phyloP scores from a whole-genome alignment of 2,888 invertebrate species.

The Exocentrus adspersus region DNA sequence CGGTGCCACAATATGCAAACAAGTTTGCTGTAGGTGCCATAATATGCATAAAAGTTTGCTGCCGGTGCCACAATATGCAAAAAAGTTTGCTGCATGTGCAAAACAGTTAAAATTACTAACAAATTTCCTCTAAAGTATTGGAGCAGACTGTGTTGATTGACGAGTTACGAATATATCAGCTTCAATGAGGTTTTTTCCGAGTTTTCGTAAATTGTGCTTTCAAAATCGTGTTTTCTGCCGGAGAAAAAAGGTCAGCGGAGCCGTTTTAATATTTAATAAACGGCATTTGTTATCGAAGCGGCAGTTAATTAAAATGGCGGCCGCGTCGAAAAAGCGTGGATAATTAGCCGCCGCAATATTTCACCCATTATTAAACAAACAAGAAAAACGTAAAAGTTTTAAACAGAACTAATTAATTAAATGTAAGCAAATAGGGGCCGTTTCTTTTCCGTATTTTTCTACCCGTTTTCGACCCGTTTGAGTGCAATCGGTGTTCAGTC shows the following conservation, averaged over 20 bases:
- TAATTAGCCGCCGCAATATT: neutral
- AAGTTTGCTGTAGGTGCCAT: too few species aligned
- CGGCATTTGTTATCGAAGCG: neutral
- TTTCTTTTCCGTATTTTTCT: neutral
- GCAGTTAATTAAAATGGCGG: neutral
- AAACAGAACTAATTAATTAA: constrained; percentile 1
- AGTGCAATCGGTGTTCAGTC: neutral
- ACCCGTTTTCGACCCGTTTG: neutral
- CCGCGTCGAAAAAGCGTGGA: neutral
- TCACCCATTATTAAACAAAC: neutral
- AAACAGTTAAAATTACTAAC: too few species aligned
- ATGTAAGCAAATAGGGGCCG: neutral
- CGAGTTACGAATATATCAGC: too few species aligned
- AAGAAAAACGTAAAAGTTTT: neutral
- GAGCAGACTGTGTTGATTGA: too few species aligned
- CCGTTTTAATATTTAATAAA: neutral
- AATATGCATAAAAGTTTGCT: too few species aligned
- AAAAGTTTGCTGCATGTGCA: too few species aligned
- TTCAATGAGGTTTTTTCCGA: too few species aligned
- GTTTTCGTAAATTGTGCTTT: too few species aligned
- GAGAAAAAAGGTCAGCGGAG: constrained; percentile 15
- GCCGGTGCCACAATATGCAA: too few species aligned
- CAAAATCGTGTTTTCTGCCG: too few species aligned
- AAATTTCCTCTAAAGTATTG: too few species aligned
- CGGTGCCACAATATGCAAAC: too few species aligned